Percentiles rank a stretch among this genome's conserved stretches.
These are phyloP conservation scores for Cossypha dichroa DNA, from an alignment of 2,797 vertebrate genomes.

Conservation along the genomic window DNA sequence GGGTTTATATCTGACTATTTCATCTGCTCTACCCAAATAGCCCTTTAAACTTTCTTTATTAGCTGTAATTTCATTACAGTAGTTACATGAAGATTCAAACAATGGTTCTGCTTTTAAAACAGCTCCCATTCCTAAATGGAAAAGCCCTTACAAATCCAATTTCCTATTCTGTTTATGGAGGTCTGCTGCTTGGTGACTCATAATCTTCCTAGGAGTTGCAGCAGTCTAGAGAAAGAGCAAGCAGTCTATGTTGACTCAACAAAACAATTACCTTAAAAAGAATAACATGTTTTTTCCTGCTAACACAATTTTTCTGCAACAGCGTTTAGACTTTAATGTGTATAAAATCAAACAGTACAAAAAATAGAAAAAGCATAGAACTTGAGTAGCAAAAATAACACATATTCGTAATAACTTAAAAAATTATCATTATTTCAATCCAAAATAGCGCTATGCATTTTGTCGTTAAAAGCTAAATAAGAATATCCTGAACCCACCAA, in stretches of 20 bases:
- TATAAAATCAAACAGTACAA: neutral
- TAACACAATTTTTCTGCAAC: neutral
- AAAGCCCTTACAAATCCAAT: slow-evolving; percentile 28
- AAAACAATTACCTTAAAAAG: slow-evolving; percentile 3
- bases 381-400: neutral
- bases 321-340: neutral
- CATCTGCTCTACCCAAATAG: neutral
- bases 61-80: slow-evolving; percentile 1
- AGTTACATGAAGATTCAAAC: neutral
- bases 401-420: neutral
- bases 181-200: neutral
- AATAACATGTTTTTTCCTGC: neutral
- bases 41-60: neutral
- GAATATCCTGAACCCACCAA: neutral
- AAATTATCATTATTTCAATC: neutral
- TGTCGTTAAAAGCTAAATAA: neutral
- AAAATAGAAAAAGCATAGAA: neutral
- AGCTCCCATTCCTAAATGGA: neutral
- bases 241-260: neutral
- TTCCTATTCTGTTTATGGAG: slow-evolving; percentile 40
- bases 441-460: neutral
- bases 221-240: slow-evolving; percentile 10
- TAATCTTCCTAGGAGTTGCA: neutral
- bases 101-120: slow-evolving; percentile 16
- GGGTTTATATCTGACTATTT: neutral